Percentiles rank a stretch among this genome's conserved stretches.
phyloP scores from a whole-genome alignment of 1,140 invertebrate species.

The Drosophila punjabiensis region DNA sequence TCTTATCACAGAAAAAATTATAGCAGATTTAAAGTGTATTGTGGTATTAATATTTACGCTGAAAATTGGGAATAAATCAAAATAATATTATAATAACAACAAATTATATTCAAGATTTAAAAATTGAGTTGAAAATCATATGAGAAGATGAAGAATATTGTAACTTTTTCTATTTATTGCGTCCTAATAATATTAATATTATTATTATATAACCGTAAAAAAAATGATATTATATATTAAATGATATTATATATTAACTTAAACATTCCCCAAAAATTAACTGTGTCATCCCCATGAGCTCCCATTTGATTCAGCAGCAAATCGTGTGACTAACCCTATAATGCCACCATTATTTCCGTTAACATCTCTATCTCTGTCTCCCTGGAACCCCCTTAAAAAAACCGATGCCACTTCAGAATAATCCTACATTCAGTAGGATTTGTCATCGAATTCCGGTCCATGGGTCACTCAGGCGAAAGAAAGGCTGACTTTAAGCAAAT shows the following conservation, averaged over 20 bases:
- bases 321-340: conserved; percentile 47
- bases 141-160: background rate
- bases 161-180: background rate
- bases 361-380: conserved; percentile 7
- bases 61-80: background rate
- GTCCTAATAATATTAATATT: no score
- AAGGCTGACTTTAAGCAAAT: conserved; percentile 72
- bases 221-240: no score
- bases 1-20: background rate
- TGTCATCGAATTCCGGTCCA: conserved; percentile 10
- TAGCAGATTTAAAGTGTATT: background rate
- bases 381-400: conserved; percentile 1
- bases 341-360: conserved; percentile 43
- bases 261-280: background rate
- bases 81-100: no score
- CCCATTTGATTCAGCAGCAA: conserved; percentile 21
- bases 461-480: conserved; percentile 32
- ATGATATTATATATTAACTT: no score
- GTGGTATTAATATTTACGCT: background rate
- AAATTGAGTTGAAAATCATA: background rate
- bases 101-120: background rate
- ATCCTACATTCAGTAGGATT: conserved; percentile 24
- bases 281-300: background rate
- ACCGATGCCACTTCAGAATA: conserved; percentile 33
- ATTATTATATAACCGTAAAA: no score